A percentile compares a stretch with the other conserved stretches of the same genome.
phyloP scores from a whole-genome alignment of 2,113 vertebrate genomes.

The Lates calcarifer region DNA sequence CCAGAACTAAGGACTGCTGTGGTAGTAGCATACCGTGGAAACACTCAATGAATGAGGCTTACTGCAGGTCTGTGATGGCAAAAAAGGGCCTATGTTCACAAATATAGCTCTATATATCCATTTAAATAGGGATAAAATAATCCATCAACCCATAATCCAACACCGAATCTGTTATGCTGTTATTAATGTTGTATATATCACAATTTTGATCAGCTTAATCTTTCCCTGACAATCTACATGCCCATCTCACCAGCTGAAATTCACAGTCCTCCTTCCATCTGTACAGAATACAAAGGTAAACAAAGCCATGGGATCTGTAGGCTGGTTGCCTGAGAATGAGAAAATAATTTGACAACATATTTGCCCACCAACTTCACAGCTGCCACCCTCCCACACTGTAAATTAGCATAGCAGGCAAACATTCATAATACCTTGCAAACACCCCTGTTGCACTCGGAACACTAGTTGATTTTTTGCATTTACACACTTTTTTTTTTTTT shows the following conservation, averaged over 20 bases:
- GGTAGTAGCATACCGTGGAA: neutral
- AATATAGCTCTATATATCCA: neutral
- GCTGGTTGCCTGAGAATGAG: constrained; percentile 60
- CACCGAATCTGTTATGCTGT: too few relatives aligned
- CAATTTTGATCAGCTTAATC: neutral
- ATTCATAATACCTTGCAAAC: constrained; percentile 31
- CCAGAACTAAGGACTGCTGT: neutral
- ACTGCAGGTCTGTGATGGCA: neutral
- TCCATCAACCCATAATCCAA: too few relatives aligned
- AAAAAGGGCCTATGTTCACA: neutral
- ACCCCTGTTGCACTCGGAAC: neutral
- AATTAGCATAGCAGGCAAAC: constrained; percentile 44
- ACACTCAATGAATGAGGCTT: neutral
- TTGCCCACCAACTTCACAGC: constrained; percentile 60
- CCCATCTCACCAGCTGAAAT: constrained; percentile 19
- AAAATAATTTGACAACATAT: constrained; percentile 66
- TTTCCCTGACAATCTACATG: neutral
- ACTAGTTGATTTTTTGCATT: neutral
- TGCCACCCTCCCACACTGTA: constrained; percentile 50
- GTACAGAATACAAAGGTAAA: constrained; percentile 55
- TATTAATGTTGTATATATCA: neutral
- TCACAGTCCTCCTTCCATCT: constrained; percentile 30
- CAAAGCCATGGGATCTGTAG: constrained; percentile 52
- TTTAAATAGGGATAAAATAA: neutral
- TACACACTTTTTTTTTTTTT: neutral